A percentile compares a stretch with the other conserved stretches of the same genome.
Evolutionary conservation across 2,797 vertebrate genomes (phyloP).

Genomic region (Paratrypauchen microcephalus): DNA sequence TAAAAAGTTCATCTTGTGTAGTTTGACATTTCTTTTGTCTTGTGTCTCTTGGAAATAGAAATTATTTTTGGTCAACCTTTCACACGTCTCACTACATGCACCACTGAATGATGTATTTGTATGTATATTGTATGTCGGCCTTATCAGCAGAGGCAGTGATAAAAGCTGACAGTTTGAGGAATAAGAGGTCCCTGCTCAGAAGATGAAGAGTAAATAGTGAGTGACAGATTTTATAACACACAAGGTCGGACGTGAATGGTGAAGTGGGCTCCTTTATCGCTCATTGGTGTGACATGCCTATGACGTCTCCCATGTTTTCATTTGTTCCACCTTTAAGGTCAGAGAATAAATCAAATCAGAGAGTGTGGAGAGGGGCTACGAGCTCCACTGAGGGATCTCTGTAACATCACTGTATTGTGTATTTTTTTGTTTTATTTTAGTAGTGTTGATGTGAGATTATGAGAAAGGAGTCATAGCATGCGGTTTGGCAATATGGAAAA

Average conservation of each 20-base stretch:
- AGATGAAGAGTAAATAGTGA: constrained; percentile 10
- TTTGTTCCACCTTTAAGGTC: constrained; percentile 49
- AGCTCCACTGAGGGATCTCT: constrained; percentile 44
- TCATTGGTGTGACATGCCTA: constrained; percentile 19
- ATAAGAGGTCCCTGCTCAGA: constrained; percentile 11
- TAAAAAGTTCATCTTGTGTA: neutral
- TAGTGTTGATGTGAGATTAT: no score
- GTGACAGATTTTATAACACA: neutral
- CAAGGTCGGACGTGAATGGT: constrained; percentile 1
- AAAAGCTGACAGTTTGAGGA: constrained; percentile 12
- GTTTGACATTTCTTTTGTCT: neutral
- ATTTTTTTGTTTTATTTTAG: constrained; percentile 12
- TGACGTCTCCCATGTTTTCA: constrained; percentile 40
- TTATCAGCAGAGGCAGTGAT: constrained; percentile 7
- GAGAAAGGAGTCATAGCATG: no score
- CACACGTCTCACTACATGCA: constrained; percentile 1
- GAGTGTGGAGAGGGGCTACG: constrained; percentile 43
- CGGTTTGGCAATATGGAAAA: no score
- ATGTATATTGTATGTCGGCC: neutral
- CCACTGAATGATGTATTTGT: constrained; percentile 11
- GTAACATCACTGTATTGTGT: constrained; percentile 26
- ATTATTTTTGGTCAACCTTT: neutral
- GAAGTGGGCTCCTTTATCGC: constrained; percentile 11
- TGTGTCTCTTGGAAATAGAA: neutral
- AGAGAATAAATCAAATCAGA: constrained; percentile 54